Percentiles rank a stretch among this genome's conserved stretches.
These are phyloP conservation scores for Calliopum simillimum DNA, from an alignment of 2,888 invertebrate species.

Conservation along the genomic window DNA sequence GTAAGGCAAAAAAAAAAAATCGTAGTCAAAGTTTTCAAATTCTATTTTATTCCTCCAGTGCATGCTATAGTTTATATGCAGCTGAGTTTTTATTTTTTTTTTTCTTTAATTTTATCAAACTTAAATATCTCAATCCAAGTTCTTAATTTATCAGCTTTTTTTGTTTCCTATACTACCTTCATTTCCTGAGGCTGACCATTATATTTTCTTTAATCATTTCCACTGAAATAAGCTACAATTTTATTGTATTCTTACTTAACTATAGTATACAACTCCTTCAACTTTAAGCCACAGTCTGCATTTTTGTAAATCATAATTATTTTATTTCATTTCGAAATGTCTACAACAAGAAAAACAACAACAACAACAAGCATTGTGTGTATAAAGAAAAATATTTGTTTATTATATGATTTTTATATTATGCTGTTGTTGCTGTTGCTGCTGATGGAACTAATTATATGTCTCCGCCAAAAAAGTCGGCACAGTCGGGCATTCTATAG, in stretches of 20 bases:
- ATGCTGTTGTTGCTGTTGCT: not conserved
- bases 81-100: not conserved
- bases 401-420: slow-evolving; percentile 28
- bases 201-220: slow-evolving; percentile 30
- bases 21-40: too few species aligned
- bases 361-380: not conserved
- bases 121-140: not conserved
- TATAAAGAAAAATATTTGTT: slow-evolving; percentile 30
- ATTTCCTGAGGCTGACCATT: slow-evolving; percentile 2
- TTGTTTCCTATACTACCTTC: slow-evolving; percentile 4
- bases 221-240: slow-evolving; percentile 14
- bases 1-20: too few species aligned
- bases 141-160: not conserved
- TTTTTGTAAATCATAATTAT: slow-evolving; percentile 19
- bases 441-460: slow-evolving; percentile 34
- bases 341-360: slow-evolving; percentile 22
- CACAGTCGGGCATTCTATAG: not conserved
- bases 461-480: slow-evolving; percentile 20
- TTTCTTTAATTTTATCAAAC: not conserved
- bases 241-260: not conserved
- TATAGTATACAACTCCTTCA: too few species aligned
- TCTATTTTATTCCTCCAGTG: not conserved
- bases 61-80: not conserved
- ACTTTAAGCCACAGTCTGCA: too few species aligned
- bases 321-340: slow-evolving; percentile 11